Evolutionary conservation across 2,113 vertebrate genomes (phyloP), one percentile per base, ranked within the genome.

Genomic region (Clinocottus analis): DNA sequence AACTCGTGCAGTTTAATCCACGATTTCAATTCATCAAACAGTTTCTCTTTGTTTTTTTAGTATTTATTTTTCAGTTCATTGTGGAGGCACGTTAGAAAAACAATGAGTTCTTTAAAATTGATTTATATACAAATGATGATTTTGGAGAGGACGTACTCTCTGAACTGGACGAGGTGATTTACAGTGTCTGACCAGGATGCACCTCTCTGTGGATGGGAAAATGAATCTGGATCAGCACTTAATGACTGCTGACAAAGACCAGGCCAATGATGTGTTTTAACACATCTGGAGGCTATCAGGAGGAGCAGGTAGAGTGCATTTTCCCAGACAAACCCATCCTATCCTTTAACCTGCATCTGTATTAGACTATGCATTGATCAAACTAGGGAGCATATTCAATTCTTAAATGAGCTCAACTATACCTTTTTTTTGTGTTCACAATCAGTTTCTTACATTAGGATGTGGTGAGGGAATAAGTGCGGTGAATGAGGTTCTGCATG

Each of bases 211-310:
- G 49, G 41, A 47, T 59, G 65, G 65, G 37, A 75, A 80, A 80
- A 84, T 37, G 0, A 75, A 37, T 68, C 11, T 67, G 60, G 58
- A 81, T 60, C 71, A 31, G 29, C 33, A 51, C 51, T 53, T 77
- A 29, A 64, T 70, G 58, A 63, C 35, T 55, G 10, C 72, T 86
- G 77, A 87, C 79, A 73, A 74, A 87, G 37, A 56, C 64, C 87
- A 82, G 87, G 39, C 70, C 53, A 53, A 62, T 39, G 49, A 39
- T 51, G 55, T 31, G 75, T 63, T 49, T 85, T 31, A 76, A 7
- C 72, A 80, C 86, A 88, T 91, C 84, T 90, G 90, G 84, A 87
- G 53, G 49, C 70, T 13, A 67, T 91, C 80, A 80, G 33, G 17
- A n/a, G 27, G 69, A 85, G 51, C 79, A 80, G 79, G 77, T 84